A percentile compares a stretch with the other conserved stretches of the same genome.
phyloP scores from a whole-genome alignment of 2,113 vertebrate genomes.

The Fulmarus glacialis region DNA sequence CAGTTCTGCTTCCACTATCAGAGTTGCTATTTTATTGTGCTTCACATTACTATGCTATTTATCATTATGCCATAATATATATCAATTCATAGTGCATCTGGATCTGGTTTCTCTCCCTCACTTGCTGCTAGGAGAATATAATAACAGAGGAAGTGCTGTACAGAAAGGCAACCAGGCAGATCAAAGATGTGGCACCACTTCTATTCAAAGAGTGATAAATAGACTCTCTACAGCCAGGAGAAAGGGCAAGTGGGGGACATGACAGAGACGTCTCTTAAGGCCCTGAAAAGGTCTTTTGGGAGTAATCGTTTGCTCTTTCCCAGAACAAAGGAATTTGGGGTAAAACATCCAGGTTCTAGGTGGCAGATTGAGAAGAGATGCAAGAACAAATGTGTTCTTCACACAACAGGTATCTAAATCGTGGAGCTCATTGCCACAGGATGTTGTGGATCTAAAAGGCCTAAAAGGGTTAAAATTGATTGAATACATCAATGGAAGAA shows the following conservation, averaged over 20 bases:
- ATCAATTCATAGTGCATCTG: neutral
- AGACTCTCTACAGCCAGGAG: neutral
- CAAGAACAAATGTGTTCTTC: neutral
- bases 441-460: neutral
- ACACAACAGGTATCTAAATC: neutral
- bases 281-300: neutral
- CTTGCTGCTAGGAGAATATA: neutral
- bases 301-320: neutral
- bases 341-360: neutral
- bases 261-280: neutral
- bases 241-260: neutral
- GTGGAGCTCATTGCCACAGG: neutral
- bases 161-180: neutral
- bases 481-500: neutral
- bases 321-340: neutral
- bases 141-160: neutral
- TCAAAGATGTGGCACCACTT: neutral
- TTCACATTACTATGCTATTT: neutral
- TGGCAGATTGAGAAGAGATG: neutral
- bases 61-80: neutral
- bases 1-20: neutral
- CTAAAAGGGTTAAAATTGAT: neutral
- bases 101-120: neutral
- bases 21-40: neutral
- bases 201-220: neutral